Percentiles rank a stretch among this genome's conserved stretches.
Evolutionary conservation across 2,888 invertebrate genomes (phyloP).

Genomic region (Orthonevra nobilis): DNA sequence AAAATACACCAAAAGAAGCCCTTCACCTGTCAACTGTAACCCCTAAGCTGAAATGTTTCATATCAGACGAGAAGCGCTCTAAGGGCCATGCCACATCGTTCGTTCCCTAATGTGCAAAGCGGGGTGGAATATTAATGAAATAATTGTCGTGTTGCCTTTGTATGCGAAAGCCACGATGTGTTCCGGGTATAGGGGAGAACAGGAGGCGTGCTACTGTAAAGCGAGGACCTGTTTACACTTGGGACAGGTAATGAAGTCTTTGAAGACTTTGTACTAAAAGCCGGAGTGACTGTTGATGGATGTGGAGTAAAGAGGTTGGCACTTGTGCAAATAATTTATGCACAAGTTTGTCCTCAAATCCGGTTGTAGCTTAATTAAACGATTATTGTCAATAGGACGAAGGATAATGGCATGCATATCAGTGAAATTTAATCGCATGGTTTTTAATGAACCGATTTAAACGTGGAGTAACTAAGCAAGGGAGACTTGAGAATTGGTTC

Average conservation of each 20-base stretch:
- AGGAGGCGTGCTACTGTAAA: neutral
- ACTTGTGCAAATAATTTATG: constrained; percentile 23
- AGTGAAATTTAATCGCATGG: neutral
- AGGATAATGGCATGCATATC: neutral
- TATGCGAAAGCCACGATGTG: neutral
- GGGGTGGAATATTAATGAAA: constrained; percentile 2
- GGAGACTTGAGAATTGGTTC: no score
- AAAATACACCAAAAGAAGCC: neutral
- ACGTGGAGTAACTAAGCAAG: no score
- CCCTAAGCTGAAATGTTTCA: neutral
- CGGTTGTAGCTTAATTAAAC: neutral
- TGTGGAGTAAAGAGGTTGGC: neutral
- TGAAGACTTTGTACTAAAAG: neutral
- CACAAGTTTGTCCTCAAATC: neutral
- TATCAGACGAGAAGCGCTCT: no score
- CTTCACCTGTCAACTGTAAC: neutral
- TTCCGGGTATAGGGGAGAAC: neutral
- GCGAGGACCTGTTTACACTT: neutral
- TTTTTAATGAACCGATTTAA: no score
- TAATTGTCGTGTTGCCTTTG: neutral
- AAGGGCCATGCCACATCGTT: no score
- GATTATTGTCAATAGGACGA: constrained; percentile 8
- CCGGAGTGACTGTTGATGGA: neutral
- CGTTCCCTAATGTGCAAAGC: no score
- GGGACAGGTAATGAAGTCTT: constrained; percentile 6